Evolutionary conservation across 2,797 vertebrate species (phyloP).

Genomic region (Salarias fasciatus): DNA sequence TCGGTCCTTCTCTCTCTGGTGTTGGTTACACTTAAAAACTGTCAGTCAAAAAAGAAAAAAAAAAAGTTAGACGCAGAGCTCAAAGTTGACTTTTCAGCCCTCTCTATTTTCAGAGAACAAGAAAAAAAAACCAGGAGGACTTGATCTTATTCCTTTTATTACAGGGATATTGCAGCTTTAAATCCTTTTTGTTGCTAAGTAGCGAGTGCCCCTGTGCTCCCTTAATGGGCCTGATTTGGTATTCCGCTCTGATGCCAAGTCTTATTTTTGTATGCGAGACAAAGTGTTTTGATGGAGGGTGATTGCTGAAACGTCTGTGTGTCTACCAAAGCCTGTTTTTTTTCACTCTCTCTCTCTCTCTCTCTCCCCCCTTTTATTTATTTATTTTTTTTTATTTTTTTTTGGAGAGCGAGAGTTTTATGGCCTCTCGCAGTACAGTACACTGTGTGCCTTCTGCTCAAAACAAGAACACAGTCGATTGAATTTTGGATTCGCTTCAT

Average conservation of each 20-base stretch:
- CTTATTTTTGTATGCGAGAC: conserved; percentile 99
- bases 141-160: conserved; percentile 85
- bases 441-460: conserved; percentile 91
- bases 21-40: conserved; percentile 21
- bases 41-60: conserved; percentile 47
- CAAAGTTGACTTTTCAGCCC: conserved; percentile 73
- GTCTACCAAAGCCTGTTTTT: conserved; percentile 91
- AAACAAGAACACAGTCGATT: conserved; percentile 91
- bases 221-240: conserved; percentile 99
- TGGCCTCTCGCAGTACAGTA: conserved; percentile 92
- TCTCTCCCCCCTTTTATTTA: conserved; percentile 9
- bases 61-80: conserved; percentile 43
- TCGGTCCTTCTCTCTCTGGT: conserved; percentile 6
- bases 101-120: conserved; percentile 66
- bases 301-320: conserved; percentile 92
- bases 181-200: conserved; percentile 97
- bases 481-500: conserved; percentile 92
- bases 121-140: conserved; percentile 57
- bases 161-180: conserved; percentile 88
- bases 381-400: conserved; percentile 25
- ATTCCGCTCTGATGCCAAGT: conserved; percentile 92
- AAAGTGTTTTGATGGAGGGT: conserved; percentile 99
- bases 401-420: conserved; percentile 86
- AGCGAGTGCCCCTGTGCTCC: conserved; percentile 92
- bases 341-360: too few relatives aligned